Base-by-base conservation (phyloP, 1,140 invertebrate genomes). In the Catajapyx aquilonaris region DNA sequence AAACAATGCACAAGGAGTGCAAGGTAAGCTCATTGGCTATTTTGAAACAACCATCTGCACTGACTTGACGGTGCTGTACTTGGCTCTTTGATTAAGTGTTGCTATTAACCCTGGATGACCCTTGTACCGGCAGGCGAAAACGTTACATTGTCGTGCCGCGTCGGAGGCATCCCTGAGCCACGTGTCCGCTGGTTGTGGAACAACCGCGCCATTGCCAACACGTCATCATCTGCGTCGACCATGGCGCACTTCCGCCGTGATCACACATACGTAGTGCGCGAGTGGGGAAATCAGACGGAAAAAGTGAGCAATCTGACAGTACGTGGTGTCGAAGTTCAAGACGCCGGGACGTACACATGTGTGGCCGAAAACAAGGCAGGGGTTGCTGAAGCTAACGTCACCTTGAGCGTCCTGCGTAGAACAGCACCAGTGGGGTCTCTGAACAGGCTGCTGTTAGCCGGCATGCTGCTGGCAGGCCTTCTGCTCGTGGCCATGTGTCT, bases 351-450 rank as follows among this genome's bases (percentile, higher is more conserved):
- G 11, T 81, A 80, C 51, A 67, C 65, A 5, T 84, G 79, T 48
- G 62, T 65, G 16, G 77, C 76, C 1, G 74, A 78, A 51, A 84
- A 81, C 51, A 68, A 71, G 53, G 79, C 78, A 5, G 78, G 78
- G 0, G 66, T 65, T 45, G 69, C 68, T 1, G 69, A 76, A 52
- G 68, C 70, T 21, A 69, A 69, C 45, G 69, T 81, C 16, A 75
- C 68, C 28, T 56, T 83, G 39, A 60, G 65, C 2, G 68, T 83
- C 22, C 65, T 68, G 13, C 62, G 66, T 13, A 52, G 55, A 48
- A 11, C 30, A 5, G 51, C 54, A 9, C 47, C 55, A 9, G 52
- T 64, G 41, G 54, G 38, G 21, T n/a, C 41, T 43, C 65, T 66
- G 40, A 60, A 63, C 13, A 64, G 60, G 41, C 53, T 62, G 4